These are phyloP conservation scores for Galeopterus variegatus DNA, from an alignment of 2,113 vertebrate genomes.

Conservation along the genomic window DNA sequence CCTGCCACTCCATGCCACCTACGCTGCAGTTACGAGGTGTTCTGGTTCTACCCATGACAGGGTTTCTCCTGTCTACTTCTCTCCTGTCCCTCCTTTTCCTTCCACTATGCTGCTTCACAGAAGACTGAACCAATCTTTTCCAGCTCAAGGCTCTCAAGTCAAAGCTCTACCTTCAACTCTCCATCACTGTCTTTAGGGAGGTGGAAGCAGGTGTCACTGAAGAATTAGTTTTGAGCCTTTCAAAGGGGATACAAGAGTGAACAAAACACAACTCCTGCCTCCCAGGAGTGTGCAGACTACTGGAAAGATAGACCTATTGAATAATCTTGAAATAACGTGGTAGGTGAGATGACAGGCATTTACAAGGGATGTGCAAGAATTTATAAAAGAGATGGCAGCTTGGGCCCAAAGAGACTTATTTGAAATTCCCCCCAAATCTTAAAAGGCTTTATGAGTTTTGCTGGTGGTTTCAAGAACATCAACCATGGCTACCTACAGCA, in stretches of 20 bases:
- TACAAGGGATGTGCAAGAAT: background rate
- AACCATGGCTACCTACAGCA: background rate
- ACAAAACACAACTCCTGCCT: background rate
- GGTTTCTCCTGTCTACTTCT: background rate
- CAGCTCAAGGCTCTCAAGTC: background rate
- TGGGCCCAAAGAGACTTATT: background rate
- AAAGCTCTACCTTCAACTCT: background rate
- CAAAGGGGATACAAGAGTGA: background rate
- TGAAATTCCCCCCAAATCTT: background rate
- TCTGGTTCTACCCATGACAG: background rate
- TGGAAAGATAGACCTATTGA: background rate
- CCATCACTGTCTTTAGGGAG: background rate
- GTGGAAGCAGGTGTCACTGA: background rate
- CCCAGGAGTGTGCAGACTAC: no score
- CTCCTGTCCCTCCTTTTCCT: background rate
- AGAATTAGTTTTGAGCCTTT: background rate
- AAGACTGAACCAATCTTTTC: background rate
- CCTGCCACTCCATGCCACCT: rapidly evolving
- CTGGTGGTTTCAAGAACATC: background rate
- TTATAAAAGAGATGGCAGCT: background rate
- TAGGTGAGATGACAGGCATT: background rate
- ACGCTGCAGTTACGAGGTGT: rapidly evolving
- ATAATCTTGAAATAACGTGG: background rate
- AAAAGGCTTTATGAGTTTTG: conserved; percentile 3
- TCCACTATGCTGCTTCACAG: background rate